A percentile compares a stretch with the other conserved stretches of the same genome.
These are phyloP conservation scores for Drosophila pallidifrons DNA, from an alignment of 1,140 invertebrate genomes.

Conservation along the genomic window DNA sequence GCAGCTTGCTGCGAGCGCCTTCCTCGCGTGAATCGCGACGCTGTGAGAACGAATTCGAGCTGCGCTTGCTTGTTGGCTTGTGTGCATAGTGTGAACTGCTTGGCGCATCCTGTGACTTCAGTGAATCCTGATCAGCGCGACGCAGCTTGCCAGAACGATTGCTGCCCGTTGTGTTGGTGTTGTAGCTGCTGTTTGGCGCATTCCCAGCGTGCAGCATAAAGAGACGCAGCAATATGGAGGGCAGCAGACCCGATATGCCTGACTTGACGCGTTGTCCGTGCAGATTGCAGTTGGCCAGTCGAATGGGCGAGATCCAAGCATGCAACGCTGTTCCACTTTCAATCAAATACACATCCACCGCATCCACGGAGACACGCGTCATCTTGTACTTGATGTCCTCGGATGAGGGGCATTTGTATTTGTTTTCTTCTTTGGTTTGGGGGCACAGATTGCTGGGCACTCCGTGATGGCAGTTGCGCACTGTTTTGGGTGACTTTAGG, in stretches of 20 bases:
- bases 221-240: conserved; percentile 91
- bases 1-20: conserved; percentile 58
- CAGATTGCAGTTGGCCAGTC: conserved; percentile 96
- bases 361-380: conserved; percentile 95
- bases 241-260: conserved; percentile 95
- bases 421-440: conserved; percentile 89
- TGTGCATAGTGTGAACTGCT: conserved; percentile 50
- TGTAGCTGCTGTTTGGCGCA: conserved; percentile 76
- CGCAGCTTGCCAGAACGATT: conserved; percentile 78
- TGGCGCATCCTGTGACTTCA: conserved; percentile 72
- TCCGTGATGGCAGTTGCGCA: conserved; percentile 94
- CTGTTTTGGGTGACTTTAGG: conserved; percentile 91
- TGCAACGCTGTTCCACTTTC: conserved; percentile 95
- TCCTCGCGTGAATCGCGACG: conserved; percentile 79
- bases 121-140: conserved; percentile 74
- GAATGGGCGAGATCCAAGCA: conserved; percentile 94
- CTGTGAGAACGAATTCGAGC: conserved; percentile 79
- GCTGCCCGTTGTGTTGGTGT: conserved; percentile 87
- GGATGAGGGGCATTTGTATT: conserved; percentile 92
- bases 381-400: conserved; percentile 98
- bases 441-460: conserved; percentile 91
- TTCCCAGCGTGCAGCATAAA: conserved; percentile 87
- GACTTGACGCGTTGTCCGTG: conserved; percentile 95
- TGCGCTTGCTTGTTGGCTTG: conserved; percentile 65
- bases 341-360: conserved; percentile 95